phyloP scores from a whole-genome alignment of 2,797 vertebrate genomes.

The Danio choprae region DNA sequence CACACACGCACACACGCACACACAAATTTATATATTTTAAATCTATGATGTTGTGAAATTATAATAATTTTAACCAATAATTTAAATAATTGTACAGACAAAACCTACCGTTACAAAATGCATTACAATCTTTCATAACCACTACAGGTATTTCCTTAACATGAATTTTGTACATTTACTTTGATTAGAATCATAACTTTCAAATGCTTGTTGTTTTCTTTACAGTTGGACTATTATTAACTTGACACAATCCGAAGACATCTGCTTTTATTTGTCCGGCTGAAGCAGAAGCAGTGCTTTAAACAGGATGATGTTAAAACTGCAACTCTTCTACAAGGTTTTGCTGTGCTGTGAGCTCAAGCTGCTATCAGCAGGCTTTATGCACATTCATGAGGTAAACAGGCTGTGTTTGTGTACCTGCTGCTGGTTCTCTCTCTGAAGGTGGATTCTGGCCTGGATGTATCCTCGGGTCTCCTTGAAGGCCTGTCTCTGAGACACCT shows the following conservation, averaged over 20 bases:
- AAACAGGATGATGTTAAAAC: neutral
- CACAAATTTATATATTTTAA: too few species aligned
- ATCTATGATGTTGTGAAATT: too few species aligned
- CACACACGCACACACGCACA: too few species aligned
- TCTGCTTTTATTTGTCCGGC: neutral
- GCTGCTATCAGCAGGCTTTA: neutral
- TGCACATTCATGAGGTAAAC: conserved; percentile 25
- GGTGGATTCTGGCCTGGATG: conserved; percentile 87
- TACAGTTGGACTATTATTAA: neutral
- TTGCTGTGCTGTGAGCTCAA: neutral
- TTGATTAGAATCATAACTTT: too few species aligned
- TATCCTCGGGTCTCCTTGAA: conserved; percentile 89
- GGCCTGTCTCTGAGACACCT: conserved; percentile 89
- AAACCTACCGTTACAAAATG: too few species aligned
- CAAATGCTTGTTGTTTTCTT: too few species aligned
- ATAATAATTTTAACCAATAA: too few species aligned
- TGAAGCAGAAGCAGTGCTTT: neutral
- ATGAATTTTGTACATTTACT: too few species aligned
- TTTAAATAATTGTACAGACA: too few species aligned
- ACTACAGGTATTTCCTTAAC: too few species aligned
- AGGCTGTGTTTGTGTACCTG: conserved; percentile 71
- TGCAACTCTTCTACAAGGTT: neutral
- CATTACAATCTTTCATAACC: too few species aligned
- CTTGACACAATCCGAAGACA: neutral
- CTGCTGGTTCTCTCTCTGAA: conserved; percentile 87